Evolutionary conservation across 1,140 invertebrate species (phyloP), one percentile per base, ranked within the genome.

Genomic region (Pollicipes pollicipes): DNA sequence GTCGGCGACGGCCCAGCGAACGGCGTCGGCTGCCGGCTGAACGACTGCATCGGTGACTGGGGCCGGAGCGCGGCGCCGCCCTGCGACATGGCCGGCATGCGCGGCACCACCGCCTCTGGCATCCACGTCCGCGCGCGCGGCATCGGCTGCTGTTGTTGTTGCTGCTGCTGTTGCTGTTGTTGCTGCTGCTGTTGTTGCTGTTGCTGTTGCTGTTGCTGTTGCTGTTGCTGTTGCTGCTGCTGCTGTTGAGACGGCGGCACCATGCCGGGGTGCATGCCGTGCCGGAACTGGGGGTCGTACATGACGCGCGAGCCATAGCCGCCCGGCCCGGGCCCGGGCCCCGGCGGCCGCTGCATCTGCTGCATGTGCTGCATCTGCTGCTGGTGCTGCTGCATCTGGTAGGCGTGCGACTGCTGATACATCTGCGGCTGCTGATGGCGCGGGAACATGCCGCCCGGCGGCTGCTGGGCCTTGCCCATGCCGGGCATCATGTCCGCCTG

Each of bases 361-460:
- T 78, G 79, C 30, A 75, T 77, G n/a, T 76, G 77, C 71, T 66
- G 67, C 68, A 58, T 37, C 30, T 73, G 72, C 30, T 30, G 67
- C 30, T 66, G 68, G 70, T 30, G 8, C 45, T 58, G 45, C 45
- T 13, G 6, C 45, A 21, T 10, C 17, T 58, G 45, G 2, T 58
- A n/a, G n/a, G n/a, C n/a, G n/a, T n/a, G 17, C 21, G 45, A 58
- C 21, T 58, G 45, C 21, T 58, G 45, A 21, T 58, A 58, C 45
- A 58, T 58, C 13, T 21, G 2, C 10, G 45, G 45, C 45, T 58
- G 45, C 17, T 58, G 45, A 21, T 13, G 24, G 45, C 45, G 45
- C 13, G 45, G 45, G 45, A 58, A 58, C 45, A 58, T 58, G 17
- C 45, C 45, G 45, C 45, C 45, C 8, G 45, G 45, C 6, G 45